Conservation (phyloP, 2,113 vertebrate genomes). For the Corynorhinus townsendii region DNA sequence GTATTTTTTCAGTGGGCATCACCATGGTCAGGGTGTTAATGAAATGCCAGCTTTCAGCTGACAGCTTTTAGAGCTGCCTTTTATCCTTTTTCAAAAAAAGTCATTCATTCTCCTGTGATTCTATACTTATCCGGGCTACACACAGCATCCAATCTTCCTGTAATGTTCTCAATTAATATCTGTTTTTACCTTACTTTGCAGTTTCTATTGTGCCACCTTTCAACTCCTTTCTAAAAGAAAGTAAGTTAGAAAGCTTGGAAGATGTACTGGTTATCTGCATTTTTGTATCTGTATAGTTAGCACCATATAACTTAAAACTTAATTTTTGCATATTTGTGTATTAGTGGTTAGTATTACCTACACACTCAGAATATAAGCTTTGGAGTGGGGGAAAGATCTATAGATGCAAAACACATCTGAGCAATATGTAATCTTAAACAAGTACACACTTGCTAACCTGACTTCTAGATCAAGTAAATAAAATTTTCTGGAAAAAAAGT, state of each 20-base stretch:
- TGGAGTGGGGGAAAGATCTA: neutral
- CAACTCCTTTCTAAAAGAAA: neutral
- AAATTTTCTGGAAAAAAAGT: neutral
- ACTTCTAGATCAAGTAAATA: neutral
- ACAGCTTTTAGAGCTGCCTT: neutral
- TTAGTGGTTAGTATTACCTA: neutral
- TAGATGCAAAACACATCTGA: neutral
- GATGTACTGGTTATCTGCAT: neutral
- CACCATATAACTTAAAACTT: neutral
- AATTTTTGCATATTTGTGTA: neutral
- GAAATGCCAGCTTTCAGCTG: neutral
- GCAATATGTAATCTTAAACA: neutral
- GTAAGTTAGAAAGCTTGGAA: neutral
- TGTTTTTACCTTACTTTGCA: neutral
- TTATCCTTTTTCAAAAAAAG: neutral
- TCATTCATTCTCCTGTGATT: neutral
- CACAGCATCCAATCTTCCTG: neutral
- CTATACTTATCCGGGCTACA: neutral
- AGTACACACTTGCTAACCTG: neutral
- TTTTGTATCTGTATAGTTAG: neutral
- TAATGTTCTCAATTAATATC: neutral
- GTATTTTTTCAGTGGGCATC: neutral
- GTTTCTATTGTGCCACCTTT: neutral
- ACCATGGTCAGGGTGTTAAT: neutral
- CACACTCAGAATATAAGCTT: neutral